Conservation (phyloP, 2,113 vertebrate species). For the Microcebus tavaratra region DNA sequence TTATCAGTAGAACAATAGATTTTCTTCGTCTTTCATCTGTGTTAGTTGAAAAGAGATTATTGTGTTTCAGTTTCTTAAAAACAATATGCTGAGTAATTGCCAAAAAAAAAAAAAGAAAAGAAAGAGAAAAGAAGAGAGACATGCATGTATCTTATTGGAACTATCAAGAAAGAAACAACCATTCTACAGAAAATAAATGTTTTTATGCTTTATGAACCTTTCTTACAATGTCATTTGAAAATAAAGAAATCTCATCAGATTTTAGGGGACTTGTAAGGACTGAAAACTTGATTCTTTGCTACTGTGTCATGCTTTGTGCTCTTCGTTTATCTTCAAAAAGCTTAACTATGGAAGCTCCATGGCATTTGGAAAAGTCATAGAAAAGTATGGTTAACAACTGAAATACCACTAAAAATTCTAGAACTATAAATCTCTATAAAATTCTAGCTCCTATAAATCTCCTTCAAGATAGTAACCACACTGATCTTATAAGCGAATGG, state of each 20-base stretch:
- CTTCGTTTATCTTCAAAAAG: background rate
- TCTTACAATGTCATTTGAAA: background rate
- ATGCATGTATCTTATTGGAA: background rate
- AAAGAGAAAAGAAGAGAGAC: background rate
- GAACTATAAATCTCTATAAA: background rate
- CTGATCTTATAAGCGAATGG: background rate
- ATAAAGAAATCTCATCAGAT: background rate
- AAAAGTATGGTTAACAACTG: background rate
- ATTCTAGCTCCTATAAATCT: background rate
- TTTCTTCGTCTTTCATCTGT: constrained; percentile 75
- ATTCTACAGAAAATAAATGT: background rate
- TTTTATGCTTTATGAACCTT: background rate
- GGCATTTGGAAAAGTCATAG: background rate
- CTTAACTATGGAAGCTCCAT: background rate
- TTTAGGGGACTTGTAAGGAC: background rate
- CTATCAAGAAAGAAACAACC: background rate
- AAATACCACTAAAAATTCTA: background rate
- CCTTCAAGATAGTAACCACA: background rate
- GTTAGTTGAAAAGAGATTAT: constrained; percentile 74
- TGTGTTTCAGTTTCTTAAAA: constrained; percentile 69
- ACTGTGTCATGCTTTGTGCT: background rate
- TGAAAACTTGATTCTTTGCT: background rate
- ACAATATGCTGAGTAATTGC: constrained; percentile 66
- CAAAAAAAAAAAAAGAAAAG: background rate
- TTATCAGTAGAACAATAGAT: constrained; percentile 80